phyloP scores from a whole-genome alignment of 2,888 invertebrate genomes.

The Pocota personata region DNA sequence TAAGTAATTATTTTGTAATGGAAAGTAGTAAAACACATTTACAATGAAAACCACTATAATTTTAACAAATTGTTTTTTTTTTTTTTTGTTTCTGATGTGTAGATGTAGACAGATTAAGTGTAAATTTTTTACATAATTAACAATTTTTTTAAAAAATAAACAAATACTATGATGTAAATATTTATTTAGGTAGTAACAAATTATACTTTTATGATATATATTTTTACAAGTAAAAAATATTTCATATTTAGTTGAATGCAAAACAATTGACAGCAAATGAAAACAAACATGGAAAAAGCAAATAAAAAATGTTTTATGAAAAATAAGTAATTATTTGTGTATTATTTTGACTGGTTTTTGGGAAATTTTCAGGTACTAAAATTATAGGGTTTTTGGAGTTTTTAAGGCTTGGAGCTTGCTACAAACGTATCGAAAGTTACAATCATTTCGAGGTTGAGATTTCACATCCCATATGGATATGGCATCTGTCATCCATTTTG shows the following conservation, averaged over 20 bases:
- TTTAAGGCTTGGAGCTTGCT: too few species aligned
- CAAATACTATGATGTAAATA: slow-evolving; percentile 61
- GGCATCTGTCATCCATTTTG: too few species aligned
- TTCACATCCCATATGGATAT: too few species aligned
- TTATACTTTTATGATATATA: slow-evolving; percentile 63
- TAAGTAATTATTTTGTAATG: slow-evolving; percentile 38
- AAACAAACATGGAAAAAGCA: slow-evolving; percentile 27
- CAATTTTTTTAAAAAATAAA: neutral
- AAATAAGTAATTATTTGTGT: neutral
- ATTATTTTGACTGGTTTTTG: neutral
- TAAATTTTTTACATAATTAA: slow-evolving; percentile 33
- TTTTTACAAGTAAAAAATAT: slow-evolving; percentile 62
- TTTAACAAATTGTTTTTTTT: slow-evolving; percentile 8
- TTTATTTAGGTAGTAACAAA: slow-evolving; percentile 73
- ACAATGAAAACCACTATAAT: slow-evolving; percentile 18
- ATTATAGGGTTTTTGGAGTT: too few species aligned
- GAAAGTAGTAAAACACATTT: slow-evolving; percentile 14
- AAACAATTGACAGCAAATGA: slow-evolving; percentile 10
- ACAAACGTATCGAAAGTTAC: too few species aligned
- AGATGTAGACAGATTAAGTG: slow-evolving; percentile 14
- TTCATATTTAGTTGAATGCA: slow-evolving; percentile 53
- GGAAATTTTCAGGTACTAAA: neutral
- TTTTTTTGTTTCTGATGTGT: slow-evolving; percentile 5
- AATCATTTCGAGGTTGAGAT: too few species aligned
- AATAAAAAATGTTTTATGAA: neutral